These are phyloP conservation scores for Drosophila ezoana DNA, from an alignment of 2,888 invertebrate genomes.

Conservation along the genomic window DNA sequence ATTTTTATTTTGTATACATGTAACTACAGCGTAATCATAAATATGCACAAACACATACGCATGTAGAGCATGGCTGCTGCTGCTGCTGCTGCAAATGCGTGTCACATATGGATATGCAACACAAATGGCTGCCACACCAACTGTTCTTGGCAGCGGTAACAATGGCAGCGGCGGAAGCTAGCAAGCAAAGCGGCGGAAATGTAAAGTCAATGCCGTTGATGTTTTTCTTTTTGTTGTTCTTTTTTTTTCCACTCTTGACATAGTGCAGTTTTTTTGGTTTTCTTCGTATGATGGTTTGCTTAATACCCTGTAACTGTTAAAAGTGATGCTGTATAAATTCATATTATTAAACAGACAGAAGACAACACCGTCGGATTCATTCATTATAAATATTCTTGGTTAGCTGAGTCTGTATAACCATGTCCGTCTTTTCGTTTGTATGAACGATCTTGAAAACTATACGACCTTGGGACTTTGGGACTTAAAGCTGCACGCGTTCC, in stretches of 20 bases:
- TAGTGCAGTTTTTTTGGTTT: slow-evolving; percentile 12
- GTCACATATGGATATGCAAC: slow-evolving; percentile 39
- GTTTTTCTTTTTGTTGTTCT: slow-evolving; percentile 10
- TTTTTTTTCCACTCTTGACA: slow-evolving; percentile 24
- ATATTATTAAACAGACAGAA: background rate
- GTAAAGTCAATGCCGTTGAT: slow-evolving; percentile 75
- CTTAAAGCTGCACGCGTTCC: no score
- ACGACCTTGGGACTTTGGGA: no score
- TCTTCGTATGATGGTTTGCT: background rate
- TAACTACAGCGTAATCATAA: slow-evolving; percentile 21
- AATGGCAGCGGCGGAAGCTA: slow-evolving; percentile 60
- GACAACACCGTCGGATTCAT: no score
- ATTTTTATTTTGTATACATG: slow-evolving; percentile 21
- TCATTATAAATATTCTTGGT: no score
- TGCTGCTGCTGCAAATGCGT: slow-evolving; percentile 43
- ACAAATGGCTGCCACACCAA: slow-evolving; percentile 43
- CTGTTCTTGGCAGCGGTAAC: slow-evolving; percentile 41
- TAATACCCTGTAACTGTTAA: background rate
- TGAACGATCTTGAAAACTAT: no score
- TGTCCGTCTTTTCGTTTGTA: no score
- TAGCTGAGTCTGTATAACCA: no score
- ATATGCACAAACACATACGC: slow-evolving; percentile 5
- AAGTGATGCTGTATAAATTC: background rate
- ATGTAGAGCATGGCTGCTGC: slow-evolving; percentile 15
- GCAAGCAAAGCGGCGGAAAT: slow-evolving; percentile 75